Conservation (phyloP, 2,113 vertebrate species). For the Anser cygnoides region DNA sequence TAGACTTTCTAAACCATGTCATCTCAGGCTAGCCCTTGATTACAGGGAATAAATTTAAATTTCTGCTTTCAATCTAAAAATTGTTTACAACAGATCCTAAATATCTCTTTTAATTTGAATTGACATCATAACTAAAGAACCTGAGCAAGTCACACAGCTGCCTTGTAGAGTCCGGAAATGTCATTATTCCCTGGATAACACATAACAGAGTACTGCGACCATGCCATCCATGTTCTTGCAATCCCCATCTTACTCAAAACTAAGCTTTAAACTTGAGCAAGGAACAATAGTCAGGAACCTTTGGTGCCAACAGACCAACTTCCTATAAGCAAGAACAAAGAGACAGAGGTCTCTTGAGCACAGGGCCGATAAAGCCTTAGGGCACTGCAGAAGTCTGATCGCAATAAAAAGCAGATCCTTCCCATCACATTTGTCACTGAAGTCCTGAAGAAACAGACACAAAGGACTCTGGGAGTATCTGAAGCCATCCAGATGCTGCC, state of each 20-base stretch:
- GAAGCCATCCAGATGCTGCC: background rate
- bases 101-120: background rate
- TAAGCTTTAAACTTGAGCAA: background rate
- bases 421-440: background rate
- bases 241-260: background rate
- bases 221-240: background rate
- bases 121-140: background rate
- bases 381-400: background rate
- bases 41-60: background rate
- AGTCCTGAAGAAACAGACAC: background rate
- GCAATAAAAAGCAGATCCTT: background rate
- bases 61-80: background rate
- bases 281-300: background rate
- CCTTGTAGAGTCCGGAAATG: background rate
- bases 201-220: background rate
- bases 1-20: background rate
- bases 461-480: background rate
- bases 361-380: background rate
- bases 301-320: background rate
- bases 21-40: background rate
- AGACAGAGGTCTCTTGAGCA: background rate
- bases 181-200: background rate
- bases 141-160: background rate
- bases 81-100: background rate
- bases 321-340: background rate